These are phyloP conservation scores for Chromobotia macracanthus DNA, from an alignment of 2,797 vertebrate genomes.

Conservation along the genomic window DNA sequence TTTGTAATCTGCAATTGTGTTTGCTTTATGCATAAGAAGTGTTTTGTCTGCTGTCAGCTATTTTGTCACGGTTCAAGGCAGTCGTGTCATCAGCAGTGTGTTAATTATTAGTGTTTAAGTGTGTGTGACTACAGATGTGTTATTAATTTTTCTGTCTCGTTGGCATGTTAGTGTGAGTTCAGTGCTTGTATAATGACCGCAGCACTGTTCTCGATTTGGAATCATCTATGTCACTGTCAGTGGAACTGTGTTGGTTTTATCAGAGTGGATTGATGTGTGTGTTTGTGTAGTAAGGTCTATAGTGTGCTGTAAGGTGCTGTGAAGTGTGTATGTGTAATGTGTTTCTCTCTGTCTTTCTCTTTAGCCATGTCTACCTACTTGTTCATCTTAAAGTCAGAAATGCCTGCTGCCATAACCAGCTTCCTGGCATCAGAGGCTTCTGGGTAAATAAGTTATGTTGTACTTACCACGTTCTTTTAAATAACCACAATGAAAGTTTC, in stretches of 20 bases:
- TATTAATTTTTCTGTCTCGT: background rate
- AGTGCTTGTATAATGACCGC: background rate
- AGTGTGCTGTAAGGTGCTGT: conserved; percentile 20
- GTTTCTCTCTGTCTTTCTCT: conserved; percentile 52
- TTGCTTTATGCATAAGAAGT: background rate
- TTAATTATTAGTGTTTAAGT: background rate
- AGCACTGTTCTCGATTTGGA: background rate
- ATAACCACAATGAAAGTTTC: background rate
- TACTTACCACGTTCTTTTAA: background rate
- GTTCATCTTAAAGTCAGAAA: conserved; percentile 92
- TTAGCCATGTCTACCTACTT: conserved; percentile 96
- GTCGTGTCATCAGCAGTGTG: background rate
- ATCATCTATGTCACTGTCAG: background rate
- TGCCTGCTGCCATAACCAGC: conserved; percentile 85
- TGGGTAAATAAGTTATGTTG: conserved; percentile 78
- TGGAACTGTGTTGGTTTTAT: conserved; percentile 31
- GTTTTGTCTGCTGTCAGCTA: background rate
- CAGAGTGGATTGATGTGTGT: conserved; percentile 25
- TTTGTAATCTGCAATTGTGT: background rate
- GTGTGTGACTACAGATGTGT: background rate
- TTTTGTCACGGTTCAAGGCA: background rate
- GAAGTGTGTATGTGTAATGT: conserved; percentile 18
- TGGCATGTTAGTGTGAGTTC: background rate
- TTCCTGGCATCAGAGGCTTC: conserved; percentile 76
- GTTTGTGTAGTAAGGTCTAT: conserved; percentile 22